Conservation (phyloP, 1,140 invertebrate genomes). For the Lucilia cuprina region DNA sequence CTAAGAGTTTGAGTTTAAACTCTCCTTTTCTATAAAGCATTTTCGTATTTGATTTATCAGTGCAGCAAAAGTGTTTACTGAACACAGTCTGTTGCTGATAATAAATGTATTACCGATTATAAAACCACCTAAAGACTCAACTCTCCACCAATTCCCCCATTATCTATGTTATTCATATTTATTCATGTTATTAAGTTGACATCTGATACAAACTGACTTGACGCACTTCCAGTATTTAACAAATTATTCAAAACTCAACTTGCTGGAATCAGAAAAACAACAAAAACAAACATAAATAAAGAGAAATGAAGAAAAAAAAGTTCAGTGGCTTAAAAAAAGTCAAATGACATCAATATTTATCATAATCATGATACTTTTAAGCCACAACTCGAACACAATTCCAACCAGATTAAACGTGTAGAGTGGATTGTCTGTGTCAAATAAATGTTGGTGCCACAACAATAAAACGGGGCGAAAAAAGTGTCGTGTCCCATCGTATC, state of each 20-base stretch:
- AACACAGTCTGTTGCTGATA: no score
- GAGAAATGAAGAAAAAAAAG: background rate
- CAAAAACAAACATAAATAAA: background rate
- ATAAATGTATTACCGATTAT: no score
- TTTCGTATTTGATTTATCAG: no score
- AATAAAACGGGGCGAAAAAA: background rate
- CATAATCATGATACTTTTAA: constrained; percentile 8
- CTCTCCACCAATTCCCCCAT: background rate
- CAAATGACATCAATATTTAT: constrained; percentile 18
- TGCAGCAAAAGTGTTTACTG: no score
- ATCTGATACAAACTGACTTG: constrained; percentile 9
- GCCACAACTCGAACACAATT: background rate
- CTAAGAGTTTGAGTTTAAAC: no score
- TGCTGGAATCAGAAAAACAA: background rate
- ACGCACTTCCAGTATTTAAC: constrained; percentile 1
- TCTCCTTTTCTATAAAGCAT: no score
- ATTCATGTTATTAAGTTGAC: constrained; percentile 10
- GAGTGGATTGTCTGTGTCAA: constrained; percentile 2
- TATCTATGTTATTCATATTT: background rate
- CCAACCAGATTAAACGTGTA: constrained; percentile 8
- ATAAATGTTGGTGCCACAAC: background rate
- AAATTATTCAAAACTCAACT: background rate
- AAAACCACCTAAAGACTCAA: no score
- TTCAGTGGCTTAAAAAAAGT: background rate
- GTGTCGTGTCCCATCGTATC: background rate